Percentiles rank a stretch among this genome's conserved stretches.
phyloP scores from a whole-genome alignment of 2,888 invertebrate genomes.

The Leistus spinibarbis region DNA sequence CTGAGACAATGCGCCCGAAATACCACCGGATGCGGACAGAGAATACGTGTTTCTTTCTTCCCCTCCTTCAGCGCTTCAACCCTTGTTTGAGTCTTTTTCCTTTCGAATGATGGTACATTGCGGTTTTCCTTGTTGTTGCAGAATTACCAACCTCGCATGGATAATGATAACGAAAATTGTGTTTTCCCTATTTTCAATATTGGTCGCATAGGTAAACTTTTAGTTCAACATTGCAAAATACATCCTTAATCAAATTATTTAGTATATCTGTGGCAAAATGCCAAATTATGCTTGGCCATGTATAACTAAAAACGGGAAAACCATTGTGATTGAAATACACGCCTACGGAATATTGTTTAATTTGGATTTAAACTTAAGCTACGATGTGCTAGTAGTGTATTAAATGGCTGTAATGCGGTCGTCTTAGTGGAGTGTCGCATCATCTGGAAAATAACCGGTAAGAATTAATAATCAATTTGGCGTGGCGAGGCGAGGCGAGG shows the following conservation, averaged over 20 bases:
- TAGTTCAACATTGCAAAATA: no score
- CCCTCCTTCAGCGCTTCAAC: neutral
- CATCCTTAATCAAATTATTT: no score
- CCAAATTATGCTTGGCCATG: no score
- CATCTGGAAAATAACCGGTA: constrained; percentile 5
- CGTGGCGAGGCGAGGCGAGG: neutral
- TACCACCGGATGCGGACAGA: constrained; percentile 17
- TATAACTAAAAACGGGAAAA: no score
- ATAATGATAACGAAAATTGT: constrained; percentile 25
- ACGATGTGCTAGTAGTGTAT: neutral
- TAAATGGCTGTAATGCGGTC: neutral
- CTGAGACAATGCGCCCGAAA: constrained; percentile 18
- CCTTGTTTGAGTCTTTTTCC: constrained; percentile 13
- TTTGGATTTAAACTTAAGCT: neutral
- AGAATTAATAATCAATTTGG: constrained; percentile 11
- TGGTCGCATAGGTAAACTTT: no score
- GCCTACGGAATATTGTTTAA: neutral
- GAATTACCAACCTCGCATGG: constrained; percentile 19
- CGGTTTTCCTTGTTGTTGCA: neutral
- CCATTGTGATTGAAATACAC: no score
- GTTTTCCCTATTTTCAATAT: constrained; percentile 3
- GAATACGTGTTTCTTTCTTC: constrained; percentile 7
- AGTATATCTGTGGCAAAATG: no score
- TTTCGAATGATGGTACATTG: constrained; percentile 11
- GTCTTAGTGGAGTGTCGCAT: neutral